Conservation (phyloP, 2,113 vertebrate genomes). For the Stomatorhinus ivindoensis region DNA sequence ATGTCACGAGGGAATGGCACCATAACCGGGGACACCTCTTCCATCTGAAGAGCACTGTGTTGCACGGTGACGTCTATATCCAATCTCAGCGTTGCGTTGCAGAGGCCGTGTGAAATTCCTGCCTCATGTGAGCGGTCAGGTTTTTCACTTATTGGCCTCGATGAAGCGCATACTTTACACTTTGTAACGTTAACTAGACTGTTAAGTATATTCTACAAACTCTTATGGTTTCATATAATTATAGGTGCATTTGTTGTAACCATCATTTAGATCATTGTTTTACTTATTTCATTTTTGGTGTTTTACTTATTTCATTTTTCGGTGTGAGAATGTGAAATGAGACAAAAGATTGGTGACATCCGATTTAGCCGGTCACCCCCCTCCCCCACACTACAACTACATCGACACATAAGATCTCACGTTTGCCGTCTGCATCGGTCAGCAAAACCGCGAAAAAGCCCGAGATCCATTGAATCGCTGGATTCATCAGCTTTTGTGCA, state of each 20-base stretch:
- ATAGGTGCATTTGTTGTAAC: neutral
- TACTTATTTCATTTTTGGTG: neutral
- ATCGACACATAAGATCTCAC: neutral
- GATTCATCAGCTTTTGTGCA: neutral
- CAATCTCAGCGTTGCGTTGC: neutral
- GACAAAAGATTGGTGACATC: slow-evolving; percentile 5
- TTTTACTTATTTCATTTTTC: neutral
- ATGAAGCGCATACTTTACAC: neutral
- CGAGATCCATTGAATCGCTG: neutral
- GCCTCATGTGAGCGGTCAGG: neutral
- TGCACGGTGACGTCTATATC: neutral
- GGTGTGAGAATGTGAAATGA: neutral
- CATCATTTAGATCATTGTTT: neutral
- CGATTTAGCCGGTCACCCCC: neutral
- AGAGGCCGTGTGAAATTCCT: neutral
- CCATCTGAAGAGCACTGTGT: neutral
- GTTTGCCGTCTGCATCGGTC: slow-evolving; percentile 9
- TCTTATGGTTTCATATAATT: neutral
- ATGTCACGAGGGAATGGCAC: neutral
- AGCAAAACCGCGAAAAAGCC: slow-evolving; percentile 9
- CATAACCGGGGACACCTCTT: neutral
- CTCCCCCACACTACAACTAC: slow-evolving; percentile 8
- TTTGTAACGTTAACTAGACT: neutral
- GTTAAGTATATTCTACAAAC: neutral
- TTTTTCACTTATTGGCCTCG: neutral